Conservation (phyloP, 2,888 invertebrate genomes). For the Perizoma flavofasciatum region DNA sequence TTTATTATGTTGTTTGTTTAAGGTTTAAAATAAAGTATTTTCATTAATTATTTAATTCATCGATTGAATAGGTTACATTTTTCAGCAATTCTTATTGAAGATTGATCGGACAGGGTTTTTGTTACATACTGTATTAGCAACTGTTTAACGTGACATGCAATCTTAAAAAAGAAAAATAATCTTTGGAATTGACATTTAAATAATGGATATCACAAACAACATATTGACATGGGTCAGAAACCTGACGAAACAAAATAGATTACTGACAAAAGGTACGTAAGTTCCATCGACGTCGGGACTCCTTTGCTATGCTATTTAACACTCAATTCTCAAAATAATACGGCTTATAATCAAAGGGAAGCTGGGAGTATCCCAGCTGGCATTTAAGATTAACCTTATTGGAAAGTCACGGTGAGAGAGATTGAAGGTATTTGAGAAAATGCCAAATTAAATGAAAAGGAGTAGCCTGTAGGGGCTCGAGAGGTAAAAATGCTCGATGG, state of each 20-base stretch:
- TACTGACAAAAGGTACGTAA: background rate
- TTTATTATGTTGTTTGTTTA: no score
- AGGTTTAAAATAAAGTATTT: no score
- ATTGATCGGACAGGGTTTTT: no score
- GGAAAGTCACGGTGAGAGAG: conserved; percentile 20
- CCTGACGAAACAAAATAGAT: conserved; percentile 3
- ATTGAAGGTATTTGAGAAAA: conserved; percentile 26
- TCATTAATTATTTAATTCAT: no score
- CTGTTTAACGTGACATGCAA: background rate
- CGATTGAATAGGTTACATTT: no score
- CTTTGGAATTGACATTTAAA: conserved; percentile 2
- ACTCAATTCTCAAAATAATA: background rate
- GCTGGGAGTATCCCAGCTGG: conserved; percentile 3
- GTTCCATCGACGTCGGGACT: background rate
- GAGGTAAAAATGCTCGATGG: conserved; percentile 17
- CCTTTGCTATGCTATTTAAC: background rate
- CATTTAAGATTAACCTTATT: conserved; percentile 18
- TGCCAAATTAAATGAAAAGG: conserved; percentile 24
- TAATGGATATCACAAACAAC: conserved; percentile 5
- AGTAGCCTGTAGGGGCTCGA: conserved; percentile 2
- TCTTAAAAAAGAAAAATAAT: background rate
- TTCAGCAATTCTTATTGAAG: no score
- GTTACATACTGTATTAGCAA: no score
- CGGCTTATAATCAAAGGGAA: background rate
- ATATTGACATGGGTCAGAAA: conserved; percentile 13